Conservation (phyloP, 2,888 invertebrate species). For the Caenorhabditis afra region DNA sequence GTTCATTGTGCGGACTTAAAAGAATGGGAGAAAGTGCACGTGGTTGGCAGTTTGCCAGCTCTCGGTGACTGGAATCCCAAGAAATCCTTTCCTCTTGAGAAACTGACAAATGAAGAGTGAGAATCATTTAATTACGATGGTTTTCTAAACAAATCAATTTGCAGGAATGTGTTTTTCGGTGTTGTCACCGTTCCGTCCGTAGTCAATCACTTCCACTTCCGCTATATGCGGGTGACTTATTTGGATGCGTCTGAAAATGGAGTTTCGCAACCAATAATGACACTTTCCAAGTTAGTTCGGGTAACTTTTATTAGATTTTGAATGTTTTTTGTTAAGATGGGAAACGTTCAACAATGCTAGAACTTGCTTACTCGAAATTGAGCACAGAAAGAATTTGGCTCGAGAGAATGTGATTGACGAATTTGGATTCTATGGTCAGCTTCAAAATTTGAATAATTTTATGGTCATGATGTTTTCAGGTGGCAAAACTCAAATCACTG, state of each 20-base stretch:
- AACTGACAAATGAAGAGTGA: constrained; percentile 42
- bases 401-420: constrained; percentile 53
- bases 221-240: constrained; percentile 45
- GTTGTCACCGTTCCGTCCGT: constrained; percentile 27
- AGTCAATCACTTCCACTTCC: constrained; percentile 36
- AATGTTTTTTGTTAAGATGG: constrained; percentile 52
- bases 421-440: constrained; percentile 63
- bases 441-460: too few species aligned
- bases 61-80: constrained; percentile 68
- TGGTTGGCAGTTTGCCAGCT: constrained; percentile 63
- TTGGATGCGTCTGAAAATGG: constrained; percentile 50
- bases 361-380: constrained; percentile 50
- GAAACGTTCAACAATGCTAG: constrained; percentile 58
- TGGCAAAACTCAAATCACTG: constrained; percentile 62
- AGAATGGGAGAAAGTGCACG: constrained; percentile 67
- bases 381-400: constrained; percentile 36
- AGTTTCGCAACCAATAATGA: constrained; percentile 34
- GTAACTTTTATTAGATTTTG: neutral
- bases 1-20: constrained; percentile 62
- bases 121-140: too few species aligned
- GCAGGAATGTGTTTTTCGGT: constrained; percentile 46
- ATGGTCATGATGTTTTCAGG: constrained; percentile 56
- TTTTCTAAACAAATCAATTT: too few species aligned
- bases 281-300: constrained; percentile 47
- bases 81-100: constrained; percentile 44